These are phyloP conservation scores for Notolabrus celidotus DNA, from an alignment of 2,797 vertebrate species.

Conservation along the genomic window DNA sequence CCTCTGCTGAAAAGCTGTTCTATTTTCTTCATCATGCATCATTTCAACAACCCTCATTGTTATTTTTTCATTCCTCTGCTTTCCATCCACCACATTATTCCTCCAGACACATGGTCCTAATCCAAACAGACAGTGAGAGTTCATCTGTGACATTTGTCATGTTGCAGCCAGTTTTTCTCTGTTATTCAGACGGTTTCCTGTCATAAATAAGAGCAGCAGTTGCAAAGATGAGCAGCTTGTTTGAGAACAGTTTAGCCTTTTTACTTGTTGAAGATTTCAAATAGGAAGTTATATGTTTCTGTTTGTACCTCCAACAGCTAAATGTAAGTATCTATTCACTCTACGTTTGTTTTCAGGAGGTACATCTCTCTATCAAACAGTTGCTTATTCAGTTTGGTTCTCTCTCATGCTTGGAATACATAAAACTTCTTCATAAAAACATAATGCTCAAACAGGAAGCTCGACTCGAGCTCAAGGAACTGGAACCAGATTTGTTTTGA, in stretches of 20 bases:
- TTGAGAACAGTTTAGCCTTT: no score
- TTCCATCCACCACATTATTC: slow-evolving; percentile 11
- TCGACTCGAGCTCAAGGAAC: neutral
- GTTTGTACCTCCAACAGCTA: no score
- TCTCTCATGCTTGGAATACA: slow-evolving; percentile 1
- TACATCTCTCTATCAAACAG: no score
- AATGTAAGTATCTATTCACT: slow-evolving; percentile 1
- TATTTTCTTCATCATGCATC: slow-evolving; percentile 28
- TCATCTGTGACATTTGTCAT: no score
- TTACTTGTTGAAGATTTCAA: no score
- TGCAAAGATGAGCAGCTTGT: neutral
- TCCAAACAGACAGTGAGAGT: neutral
- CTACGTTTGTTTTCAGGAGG: neutral
- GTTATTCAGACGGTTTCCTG: neutral
- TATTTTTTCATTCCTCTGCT: slow-evolving; percentile 20
- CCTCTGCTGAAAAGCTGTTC: slow-evolving; percentile 1
- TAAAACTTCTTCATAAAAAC: neutral
- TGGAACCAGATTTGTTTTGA: slow-evolving; percentile 7
- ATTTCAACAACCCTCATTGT: slow-evolving; percentile 28
- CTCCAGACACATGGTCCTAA: slow-evolving; percentile 13
- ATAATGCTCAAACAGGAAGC: neutral
- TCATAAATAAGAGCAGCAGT: neutral
- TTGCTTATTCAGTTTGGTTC: slow-evolving; percentile 1
- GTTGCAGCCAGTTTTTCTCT: slow-evolving; percentile 8
- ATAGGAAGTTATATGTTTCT: neutral